A percentile compares a stretch with the other conserved stretches of the same genome.
These are phyloP conservation scores for Rhodinocichla rosea DNA, from an alignment of 2,113 vertebrate species.

Conservation along the genomic window DNA sequence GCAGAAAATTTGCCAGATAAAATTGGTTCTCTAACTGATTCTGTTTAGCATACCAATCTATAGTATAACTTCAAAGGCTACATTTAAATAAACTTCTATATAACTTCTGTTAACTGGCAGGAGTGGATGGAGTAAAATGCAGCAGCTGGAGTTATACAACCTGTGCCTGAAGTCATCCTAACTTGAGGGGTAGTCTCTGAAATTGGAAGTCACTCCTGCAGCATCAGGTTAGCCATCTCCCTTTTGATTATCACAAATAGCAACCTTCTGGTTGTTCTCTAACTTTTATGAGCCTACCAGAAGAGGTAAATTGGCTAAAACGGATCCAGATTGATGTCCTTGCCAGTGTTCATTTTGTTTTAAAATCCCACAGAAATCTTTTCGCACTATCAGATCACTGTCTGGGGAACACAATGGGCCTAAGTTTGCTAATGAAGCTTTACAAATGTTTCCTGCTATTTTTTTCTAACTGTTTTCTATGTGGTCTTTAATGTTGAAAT, in stretches of 20 bases:
- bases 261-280: background rate
- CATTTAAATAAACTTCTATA: background rate
- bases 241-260: background rate
- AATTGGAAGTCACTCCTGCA: background rate
- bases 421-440: background rate
- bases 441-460: background rate
- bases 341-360: background rate
- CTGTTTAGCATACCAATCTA: background rate
- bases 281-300: background rate
- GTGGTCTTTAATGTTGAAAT: background rate
- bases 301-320: background rate
- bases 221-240: background rate
- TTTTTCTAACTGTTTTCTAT: background rate
- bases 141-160: background rate
- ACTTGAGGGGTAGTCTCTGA: background rate
- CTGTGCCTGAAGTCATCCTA: background rate
- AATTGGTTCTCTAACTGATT: background rate
- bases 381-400: background rate
- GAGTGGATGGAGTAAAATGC: background rate
- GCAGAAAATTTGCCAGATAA: background rate
- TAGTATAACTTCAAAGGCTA: background rate
- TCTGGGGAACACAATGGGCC: background rate
- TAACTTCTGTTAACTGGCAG: background rate
- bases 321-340: background rate
- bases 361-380: background rate